Base-by-base conservation (phyloP, 1,140 invertebrate genomes). In the Oedothorax gibbosus region DNA sequence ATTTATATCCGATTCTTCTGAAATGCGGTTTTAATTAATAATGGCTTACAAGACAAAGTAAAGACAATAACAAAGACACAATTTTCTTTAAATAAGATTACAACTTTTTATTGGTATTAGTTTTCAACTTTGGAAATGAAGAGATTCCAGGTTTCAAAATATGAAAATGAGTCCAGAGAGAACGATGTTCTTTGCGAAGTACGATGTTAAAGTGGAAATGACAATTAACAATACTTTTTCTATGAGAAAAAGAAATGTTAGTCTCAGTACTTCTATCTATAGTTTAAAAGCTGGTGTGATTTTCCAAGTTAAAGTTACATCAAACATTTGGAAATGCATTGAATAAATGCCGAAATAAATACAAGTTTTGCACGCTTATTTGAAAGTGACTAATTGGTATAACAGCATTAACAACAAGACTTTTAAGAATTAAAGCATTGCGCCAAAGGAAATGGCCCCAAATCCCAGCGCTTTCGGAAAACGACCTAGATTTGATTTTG, bases 281-380 rank as follows among this genome's bases (percentile, higher is more conserved):
- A 71, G 49, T 71, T 64, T 81, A 81, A 81, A 81, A 81, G 78
- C 77, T 54, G 64, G 77, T 79, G 64, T 79, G 56, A 35, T 35
- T 79, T 68, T n/a, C 62, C 62, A 50, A 20, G 21, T 71, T 56
- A 60, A 60, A 81, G 35, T 81, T 71, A 81, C 78, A 81, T 18
- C 66, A 60, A 81, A 81, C 11, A 56, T 69, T 69, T 57, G 64
- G 50, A 81, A 80, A 60, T 53, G 65, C 78, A 71, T 78, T 79
- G 15, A 21, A 51, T 50, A 77, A 65, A 51, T 20, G 54, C 35
- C 60, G 35, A 9, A 69, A 56, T 81, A 18, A 71, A 71, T 21
- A 56, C 71, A 71, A 81, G 71, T 51, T 81, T 81, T 79, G 50
- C 64, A 56, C 11, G 9, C 71, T 60, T 20, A 51, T 54, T 21